Percentiles rank a stretch among this genome's conserved stretches.
Conservation (phyloP, 1,140 invertebrate species). For the Microplitis demolitor region DNA sequence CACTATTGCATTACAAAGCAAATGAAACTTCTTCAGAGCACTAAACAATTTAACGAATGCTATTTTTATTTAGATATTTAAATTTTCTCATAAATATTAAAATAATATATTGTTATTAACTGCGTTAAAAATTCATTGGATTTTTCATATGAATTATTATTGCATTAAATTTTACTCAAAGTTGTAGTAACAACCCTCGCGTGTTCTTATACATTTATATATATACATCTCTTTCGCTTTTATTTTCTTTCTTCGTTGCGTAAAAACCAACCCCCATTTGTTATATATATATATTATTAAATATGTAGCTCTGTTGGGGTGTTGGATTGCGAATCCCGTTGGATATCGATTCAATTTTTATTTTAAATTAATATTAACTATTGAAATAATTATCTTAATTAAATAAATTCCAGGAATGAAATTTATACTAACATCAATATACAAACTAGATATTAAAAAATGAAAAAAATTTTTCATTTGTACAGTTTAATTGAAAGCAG, state of each 20-base stretch:
- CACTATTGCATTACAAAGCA: too few relatives aligned
- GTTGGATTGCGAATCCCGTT: background rate
- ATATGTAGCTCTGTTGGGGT: background rate
- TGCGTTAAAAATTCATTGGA: background rate
- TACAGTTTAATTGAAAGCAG: too few relatives aligned
- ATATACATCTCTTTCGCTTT: background rate
- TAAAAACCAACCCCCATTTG: background rate
- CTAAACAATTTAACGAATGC: too few relatives aligned
- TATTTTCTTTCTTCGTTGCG: background rate
- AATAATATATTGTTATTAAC: background rate
- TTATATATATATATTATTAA: background rate
- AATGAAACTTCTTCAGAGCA: too few relatives aligned
- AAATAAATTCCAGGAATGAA: too few relatives aligned
- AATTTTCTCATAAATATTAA: background rate
- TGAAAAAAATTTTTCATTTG: too few relatives aligned
- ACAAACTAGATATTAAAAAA: too few relatives aligned
- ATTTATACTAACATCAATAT: too few relatives aligned
- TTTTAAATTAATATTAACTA: too few relatives aligned
- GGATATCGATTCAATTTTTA: background rate
- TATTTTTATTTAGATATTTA: too few relatives aligned
- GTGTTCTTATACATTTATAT: background rate
- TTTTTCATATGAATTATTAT: background rate
- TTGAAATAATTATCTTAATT: conserved; percentile 14
- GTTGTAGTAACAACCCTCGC: background rate
- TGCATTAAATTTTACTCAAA: background rate